Base-by-base conservation (phyloP, 1,140 invertebrate genomes). In the Drosophila tani region DNA sequence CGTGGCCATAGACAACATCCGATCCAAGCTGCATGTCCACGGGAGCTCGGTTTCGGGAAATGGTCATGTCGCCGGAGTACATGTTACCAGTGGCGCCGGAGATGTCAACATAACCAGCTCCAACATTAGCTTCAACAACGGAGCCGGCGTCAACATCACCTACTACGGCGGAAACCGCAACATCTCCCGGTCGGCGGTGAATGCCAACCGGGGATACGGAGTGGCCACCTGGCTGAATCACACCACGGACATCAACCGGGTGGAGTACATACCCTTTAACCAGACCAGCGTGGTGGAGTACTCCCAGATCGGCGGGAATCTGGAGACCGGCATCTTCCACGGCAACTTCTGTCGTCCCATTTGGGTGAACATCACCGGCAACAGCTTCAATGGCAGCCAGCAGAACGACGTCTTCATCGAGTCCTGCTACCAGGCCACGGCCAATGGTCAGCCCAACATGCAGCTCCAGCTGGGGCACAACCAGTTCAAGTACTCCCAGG, bases 91-190 rank as follows among this genome's bases (percentile, higher is more conserved):
- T 71, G 98, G 98, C 1, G 97, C 96, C 1, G 97, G 97, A n/a
- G 97, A 98, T 87, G 95, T 99, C 0, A 98, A 99, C 84, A 95
- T 99, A 3, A 99, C 98, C 6, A 95, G 96, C 75, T 98, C 97
- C 69, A 95, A 96, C 82, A 97, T 99, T 43, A 96, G 95, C 1
- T 96, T 98, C 78, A 99, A 99, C 92, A 95, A 96, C 83, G 99
- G 98, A 0, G 98, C 99, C 76, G 97, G 97, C 3, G 94, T 97
- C 5, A 98, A 99, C 82, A 96, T 99, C 5, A 98, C 98, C 0
- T 97, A 97, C 65, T 96, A 97, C 2, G 98, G 98, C 1, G 98
- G 98, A 4, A 96, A 96, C 69, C 94, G 97, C 57, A 98, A 99
- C 83, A 94, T 99, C 41, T 98, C 98, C 12, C 94, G 95, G 82